A percentile compares a stretch with the other conserved stretches of the same genome.
phyloP scores from a whole-genome alignment of 2,797 vertebrate species.

The Gymnoscopelus braueri region DNA sequence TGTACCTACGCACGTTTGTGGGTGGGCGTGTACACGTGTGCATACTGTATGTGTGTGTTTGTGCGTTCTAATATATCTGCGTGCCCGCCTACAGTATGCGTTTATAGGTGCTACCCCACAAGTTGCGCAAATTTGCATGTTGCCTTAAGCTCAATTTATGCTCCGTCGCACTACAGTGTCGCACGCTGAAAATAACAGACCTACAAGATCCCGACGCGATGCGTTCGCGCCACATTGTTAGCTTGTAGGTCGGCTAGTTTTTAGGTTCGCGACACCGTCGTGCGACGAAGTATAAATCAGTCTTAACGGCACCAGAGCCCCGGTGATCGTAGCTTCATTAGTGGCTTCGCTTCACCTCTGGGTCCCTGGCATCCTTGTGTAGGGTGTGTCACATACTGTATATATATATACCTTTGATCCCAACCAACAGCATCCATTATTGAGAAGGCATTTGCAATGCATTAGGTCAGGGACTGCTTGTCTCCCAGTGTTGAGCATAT shows the following conservation, averaged over 20 bases:
- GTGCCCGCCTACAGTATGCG: too few species aligned
- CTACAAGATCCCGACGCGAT: too few species aligned
- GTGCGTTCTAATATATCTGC: background rate
- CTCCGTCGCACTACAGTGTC: too few species aligned
- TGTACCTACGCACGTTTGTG: background rate
- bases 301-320: conserved; percentile 8
- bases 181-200: too few species aligned
- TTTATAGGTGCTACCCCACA: conserved; percentile 6
- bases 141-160: background rate
- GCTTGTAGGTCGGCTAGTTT: too few species aligned
- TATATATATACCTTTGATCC: conserved; percentile 74
- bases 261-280: too few species aligned
- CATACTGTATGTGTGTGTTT: background rate
- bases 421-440: conserved; percentile 72
- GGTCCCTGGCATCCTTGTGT: conserved; percentile 52
- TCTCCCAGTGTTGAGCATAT: conserved; percentile 33
- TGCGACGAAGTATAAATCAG: too few species aligned
- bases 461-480: conserved; percentile 65
- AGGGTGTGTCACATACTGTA: conserved; percentile 57
- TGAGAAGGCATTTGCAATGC: conserved; percentile 69
- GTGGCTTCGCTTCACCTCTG: conserved; percentile 42
- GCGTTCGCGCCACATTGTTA: too few species aligned
- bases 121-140: conserved; percentile 25
- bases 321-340: conserved; percentile 65
- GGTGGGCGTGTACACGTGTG: background rate